phyloP scores from a whole-genome alignment of 1,140 invertebrate species.

The Pomacea maculata region DNA sequence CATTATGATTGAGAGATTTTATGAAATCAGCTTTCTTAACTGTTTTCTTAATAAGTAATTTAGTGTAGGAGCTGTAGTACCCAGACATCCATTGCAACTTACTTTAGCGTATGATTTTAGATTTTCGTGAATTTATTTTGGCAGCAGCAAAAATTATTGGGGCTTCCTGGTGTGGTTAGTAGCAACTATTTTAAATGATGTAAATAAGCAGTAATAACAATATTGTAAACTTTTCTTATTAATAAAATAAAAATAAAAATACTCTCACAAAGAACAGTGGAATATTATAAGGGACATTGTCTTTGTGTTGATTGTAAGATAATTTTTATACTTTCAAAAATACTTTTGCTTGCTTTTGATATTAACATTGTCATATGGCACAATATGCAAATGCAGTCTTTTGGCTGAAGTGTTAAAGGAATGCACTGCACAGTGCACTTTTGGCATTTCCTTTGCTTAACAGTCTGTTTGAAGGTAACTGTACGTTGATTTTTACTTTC shows the following conservation, averaged over 20 bases:
- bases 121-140: neutral
- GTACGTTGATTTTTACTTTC: slow-evolving; percentile 24
- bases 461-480: neutral
- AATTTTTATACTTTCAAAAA: no score
- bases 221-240: no score
- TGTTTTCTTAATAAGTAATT: neutral
- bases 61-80: neutral
- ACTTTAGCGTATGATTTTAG: neutral
- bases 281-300: no score
- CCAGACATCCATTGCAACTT: neutral
- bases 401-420: no score
- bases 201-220: no score
- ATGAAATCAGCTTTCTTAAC: neutral
- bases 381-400: no score
- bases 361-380: no score
- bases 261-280: no score
- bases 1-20: neutral
- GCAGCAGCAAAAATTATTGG: neutral
- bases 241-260: no score
- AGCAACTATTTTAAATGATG: no score
- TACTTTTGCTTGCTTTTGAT: no score
- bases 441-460: neutral
- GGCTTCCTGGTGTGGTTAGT: neutral
- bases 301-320: no score
- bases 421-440: neutral